phyloP scores from a whole-genome alignment of 2,797 vertebrate species.

The Parotocinclus haroldoi region DNA sequence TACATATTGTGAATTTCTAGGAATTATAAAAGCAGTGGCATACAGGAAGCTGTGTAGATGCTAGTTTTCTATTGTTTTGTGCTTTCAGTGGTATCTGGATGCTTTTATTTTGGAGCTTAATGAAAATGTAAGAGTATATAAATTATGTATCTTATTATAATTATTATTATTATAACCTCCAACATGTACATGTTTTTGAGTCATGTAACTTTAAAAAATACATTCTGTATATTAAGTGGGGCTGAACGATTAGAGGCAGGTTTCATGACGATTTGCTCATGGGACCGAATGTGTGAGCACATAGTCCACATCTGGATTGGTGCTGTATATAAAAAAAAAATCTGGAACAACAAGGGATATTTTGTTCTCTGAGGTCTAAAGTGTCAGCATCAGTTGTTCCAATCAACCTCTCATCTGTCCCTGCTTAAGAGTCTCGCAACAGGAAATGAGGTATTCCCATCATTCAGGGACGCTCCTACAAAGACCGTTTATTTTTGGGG shows the following conservation, averaged over 20 bases:
- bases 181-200: no score
- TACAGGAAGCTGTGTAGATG: no score
- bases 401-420: constrained; percentile 71
- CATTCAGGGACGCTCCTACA: constrained; percentile 60
- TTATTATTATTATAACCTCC: no score
- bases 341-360: constrained; percentile 68
- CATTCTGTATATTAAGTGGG: no score
- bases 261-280: constrained; percentile 1
- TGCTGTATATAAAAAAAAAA: constrained; percentile 53
- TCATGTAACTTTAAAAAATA: no score
- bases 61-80: no score
- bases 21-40: no score
- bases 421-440: constrained; percentile 62
- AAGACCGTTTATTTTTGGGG: constrained; percentile 69
- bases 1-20: no score
- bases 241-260: background rate
- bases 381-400: constrained; percentile 70
- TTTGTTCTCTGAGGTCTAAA: constrained; percentile 62
- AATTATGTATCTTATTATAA: no score
- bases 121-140: no score
- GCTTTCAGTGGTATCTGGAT: no score
- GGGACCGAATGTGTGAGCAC: no score
- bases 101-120: background rate
- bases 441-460: constrained; percentile 80
- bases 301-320: constrained; percentile 18